Percentiles rank a stretch among this genome's conserved stretches.
phyloP scores from a whole-genome alignment of 2,113 vertebrate species.

The Caranx melampygus region DNA sequence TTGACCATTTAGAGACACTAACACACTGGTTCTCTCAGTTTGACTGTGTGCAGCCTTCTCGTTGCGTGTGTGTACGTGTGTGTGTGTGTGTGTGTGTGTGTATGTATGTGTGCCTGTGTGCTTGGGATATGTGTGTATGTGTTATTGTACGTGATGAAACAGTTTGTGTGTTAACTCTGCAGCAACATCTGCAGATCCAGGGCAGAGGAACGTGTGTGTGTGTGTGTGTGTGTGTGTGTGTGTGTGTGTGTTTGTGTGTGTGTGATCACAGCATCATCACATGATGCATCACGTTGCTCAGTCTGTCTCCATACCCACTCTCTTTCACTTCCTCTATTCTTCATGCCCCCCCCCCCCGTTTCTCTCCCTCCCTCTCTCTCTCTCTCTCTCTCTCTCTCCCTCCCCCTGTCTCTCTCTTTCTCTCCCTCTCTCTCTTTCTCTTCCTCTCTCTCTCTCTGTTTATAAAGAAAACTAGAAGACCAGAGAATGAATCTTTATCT shows the following conservation, averaged over 20 bases:
- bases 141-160: neutral
- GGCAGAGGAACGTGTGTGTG: neutral
- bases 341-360: neutral
- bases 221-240: too few species aligned
- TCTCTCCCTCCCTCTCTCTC: too few species aligned
- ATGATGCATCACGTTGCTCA: constrained; percentile 72
- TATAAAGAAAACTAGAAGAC: neutral
- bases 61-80: neutral
- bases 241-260: constrained; percentile 33
- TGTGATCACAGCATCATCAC: constrained; percentile 70
- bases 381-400: neutral
- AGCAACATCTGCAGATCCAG: neutral
- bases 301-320: constrained; percentile 44
- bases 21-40: too few species aligned
- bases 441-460: neutral
- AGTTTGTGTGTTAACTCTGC: neutral
- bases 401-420: too few species aligned
- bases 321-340: constrained; percentile 75
- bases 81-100: neutral
- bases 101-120: neutral
- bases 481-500: too few species aligned
- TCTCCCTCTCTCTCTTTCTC: too few species aligned
- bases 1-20: constrained; percentile 17
- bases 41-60: too few species aligned
- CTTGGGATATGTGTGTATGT: constrained; percentile 11